Percentiles rank a stretch among this genome's conserved stretches.
phyloP scores from a whole-genome alignment of 2,113 vertebrate species.

The Hydropotes inermis region DNA sequence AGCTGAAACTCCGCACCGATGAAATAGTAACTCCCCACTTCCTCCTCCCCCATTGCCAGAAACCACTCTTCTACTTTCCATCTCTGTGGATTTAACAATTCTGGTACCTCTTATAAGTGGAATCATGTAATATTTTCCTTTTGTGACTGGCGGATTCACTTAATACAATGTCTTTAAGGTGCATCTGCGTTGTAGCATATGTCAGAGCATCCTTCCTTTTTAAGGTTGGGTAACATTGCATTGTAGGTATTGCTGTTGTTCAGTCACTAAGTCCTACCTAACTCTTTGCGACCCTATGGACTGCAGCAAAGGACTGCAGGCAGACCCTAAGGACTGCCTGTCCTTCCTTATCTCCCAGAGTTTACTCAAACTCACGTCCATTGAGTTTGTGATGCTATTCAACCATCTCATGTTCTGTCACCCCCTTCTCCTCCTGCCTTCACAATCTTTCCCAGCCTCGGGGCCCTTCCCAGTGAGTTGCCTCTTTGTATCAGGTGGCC shows the following conservation, averaged over 20 bases:
- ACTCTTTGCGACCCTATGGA: background rate
- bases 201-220: background rate
- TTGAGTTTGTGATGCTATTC: background rate
- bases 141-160: background rate
- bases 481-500: background rate
- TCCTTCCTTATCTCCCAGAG: background rate
- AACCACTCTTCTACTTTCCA: background rate
- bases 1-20: background rate
- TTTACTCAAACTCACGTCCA: background rate
- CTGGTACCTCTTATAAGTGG: background rate
- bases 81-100: background rate
- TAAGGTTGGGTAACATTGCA: background rate
- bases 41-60: fast-evolving
- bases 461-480: background rate
- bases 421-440: background rate
- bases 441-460: background rate
- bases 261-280: background rate
- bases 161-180: background rate
- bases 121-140: background rate
- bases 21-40: background rate
- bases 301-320: no score
- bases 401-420: background rate
- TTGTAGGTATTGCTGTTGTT: background rate
- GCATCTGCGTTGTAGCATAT: background rate
- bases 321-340: no score